Conservation (phyloP, 2,888 invertebrate species). For the Chalcosyrphus nemorum region DNA sequence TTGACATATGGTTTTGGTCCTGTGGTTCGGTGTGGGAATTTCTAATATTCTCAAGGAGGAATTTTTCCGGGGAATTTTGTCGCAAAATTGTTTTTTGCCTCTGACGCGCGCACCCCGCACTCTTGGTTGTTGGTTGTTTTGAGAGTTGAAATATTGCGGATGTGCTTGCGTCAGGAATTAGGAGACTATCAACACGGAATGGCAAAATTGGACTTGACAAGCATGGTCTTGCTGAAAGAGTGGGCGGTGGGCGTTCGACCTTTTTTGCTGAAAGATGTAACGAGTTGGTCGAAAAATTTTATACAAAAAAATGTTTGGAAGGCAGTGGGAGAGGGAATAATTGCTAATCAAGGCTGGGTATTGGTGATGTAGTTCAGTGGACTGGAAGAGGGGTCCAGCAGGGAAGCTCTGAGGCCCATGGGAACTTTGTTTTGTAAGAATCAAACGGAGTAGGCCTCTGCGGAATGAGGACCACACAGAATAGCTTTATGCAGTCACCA, state of each 20-base stretch:
- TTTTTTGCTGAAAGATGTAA: neutral
- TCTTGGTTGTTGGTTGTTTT: neutral
- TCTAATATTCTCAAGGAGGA: conserved; percentile 3
- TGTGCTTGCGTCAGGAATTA: conserved; percentile 19
- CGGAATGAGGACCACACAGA: too few species aligned
- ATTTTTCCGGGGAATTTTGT: conserved; percentile 1
- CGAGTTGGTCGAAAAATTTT: neutral
- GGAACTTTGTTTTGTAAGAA: too few species aligned
- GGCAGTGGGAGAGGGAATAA: too few species aligned
- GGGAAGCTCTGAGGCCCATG: too few species aligned
- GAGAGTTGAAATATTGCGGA: conserved; percentile 18
- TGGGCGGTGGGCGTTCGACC: too few species aligned
- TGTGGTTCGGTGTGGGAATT: conserved; percentile 30
- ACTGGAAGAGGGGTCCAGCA: too few species aligned
- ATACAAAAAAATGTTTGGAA: too few species aligned
- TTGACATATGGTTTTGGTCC: conserved; percentile 26
- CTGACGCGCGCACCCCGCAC: neutral
- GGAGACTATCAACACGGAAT: neutral
- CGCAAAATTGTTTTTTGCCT: conserved; percentile 4
- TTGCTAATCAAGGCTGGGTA: too few species aligned
- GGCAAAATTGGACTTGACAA: conserved; percentile 3
- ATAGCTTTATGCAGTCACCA: too few species aligned
- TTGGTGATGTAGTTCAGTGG: too few species aligned
- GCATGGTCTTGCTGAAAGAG: neutral
- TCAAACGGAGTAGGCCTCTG: too few species aligned